A percentile compares a stretch with the other conserved stretches of the same genome.
phyloP scores from a whole-genome alignment of 2,888 invertebrate species.

The Oxyteleia sp. region DNA sequence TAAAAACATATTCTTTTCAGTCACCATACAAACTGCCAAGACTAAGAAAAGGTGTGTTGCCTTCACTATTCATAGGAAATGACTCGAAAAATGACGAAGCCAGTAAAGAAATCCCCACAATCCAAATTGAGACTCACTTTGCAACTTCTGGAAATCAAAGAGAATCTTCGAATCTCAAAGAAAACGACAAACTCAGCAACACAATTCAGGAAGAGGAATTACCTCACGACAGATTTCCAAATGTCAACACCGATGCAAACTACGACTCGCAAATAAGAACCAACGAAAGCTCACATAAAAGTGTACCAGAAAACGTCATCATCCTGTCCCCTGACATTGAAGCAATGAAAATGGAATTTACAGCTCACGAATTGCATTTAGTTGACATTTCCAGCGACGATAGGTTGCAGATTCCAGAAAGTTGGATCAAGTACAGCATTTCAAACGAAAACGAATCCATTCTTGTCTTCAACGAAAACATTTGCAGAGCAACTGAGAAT shows the following conservation, averaged over 20 bases:
- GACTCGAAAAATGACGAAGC: slow-evolving; percentile 3
- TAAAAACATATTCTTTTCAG: slow-evolving; percentile 41
- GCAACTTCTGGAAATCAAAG: neutral
- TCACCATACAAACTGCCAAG: slow-evolving; percentile 58
- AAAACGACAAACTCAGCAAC: neutral
- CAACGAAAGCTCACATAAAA: neutral
- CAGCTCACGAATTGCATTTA: slow-evolving; percentile 5
- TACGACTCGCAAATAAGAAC: neutral
- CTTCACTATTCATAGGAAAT: slow-evolving; percentile 23
- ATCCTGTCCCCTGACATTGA: slow-evolving; percentile 13
- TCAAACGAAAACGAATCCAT: slow-evolving; percentile 43
- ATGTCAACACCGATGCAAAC: neutral
- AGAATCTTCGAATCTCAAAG: neutral
- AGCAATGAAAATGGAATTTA: neutral
- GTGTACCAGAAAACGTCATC: neutral
- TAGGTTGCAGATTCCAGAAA: slow-evolving; percentile 25
- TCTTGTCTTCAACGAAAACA: slow-evolving; percentile 56
- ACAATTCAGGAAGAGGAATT: no score
- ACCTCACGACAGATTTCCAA: no score
- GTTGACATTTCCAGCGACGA: slow-evolving; percentile 27
- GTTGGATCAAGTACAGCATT: slow-evolving; percentile 62
- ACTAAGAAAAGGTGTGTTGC: slow-evolving; percentile 50
- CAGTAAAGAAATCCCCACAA: neutral
- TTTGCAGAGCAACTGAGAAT: slow-evolving; percentile 40
- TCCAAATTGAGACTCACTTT: neutral